phyloP scores from a whole-genome alignment of 2,113 vertebrate species.

The Galemys pyrenaicus region DNA sequence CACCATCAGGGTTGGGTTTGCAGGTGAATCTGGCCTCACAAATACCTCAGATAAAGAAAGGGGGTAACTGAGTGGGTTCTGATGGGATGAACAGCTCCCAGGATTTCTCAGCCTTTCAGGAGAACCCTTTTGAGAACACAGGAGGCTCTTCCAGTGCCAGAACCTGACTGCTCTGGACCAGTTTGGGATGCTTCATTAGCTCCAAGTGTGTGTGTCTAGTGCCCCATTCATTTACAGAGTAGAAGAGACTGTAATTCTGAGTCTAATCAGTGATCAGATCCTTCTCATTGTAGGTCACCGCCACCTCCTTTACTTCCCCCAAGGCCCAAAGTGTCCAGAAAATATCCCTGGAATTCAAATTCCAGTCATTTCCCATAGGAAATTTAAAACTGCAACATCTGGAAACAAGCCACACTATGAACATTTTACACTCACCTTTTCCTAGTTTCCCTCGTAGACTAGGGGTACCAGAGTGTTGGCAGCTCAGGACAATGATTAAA shows the following conservation, averaged over 20 bases:
- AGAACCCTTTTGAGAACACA: not conserved
- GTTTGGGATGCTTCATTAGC: not conserved
- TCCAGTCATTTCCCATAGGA: not conserved
- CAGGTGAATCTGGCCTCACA: not conserved
- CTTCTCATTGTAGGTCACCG: not conserved
- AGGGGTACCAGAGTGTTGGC: not conserved
- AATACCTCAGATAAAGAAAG: not conserved
- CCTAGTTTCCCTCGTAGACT: not conserved
- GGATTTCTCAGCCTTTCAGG: not conserved
- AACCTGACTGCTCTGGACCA: not conserved
- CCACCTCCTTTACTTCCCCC: not conserved
- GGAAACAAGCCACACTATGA: not conserved
- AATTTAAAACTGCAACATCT: not conserved
- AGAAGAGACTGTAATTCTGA: fast-evolving
- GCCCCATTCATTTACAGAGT: not conserved
- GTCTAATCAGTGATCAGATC: not conserved
- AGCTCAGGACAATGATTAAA: not conserved
- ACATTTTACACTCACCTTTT: not conserved
- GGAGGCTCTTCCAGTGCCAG: not conserved
- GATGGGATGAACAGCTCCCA: not conserved
- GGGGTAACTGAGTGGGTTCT: not conserved
- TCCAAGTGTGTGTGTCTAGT: fast-evolving
- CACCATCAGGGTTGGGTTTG: not conserved
- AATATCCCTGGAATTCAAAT: fast-evolving
- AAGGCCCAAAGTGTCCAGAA: not conserved